These are phyloP conservation scores for Monopis laevigella DNA, from an alignment of 2,888 invertebrate genomes.

Conservation along the genomic window DNA sequence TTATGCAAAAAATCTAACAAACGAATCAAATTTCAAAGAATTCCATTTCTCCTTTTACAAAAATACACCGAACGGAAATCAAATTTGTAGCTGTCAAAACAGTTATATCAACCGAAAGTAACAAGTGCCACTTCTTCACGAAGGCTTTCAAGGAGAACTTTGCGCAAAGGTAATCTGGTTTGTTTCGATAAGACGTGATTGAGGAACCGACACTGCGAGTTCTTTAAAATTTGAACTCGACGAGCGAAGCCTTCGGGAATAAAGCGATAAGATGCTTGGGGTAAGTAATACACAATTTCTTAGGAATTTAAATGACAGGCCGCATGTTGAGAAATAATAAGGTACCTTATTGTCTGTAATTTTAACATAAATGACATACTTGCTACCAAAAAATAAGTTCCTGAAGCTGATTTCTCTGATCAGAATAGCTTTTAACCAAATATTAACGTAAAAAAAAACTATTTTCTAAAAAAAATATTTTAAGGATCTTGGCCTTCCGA, in stretches of 20 bases:
- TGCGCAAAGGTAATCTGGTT: constrained; percentile 45
- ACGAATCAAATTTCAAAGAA: too few species aligned
- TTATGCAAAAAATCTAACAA: constrained; percentile 12
- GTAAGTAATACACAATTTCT: constrained; percentile 1
- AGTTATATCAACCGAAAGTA: constrained; percentile 50
- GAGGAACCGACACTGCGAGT: constrained; percentile 11
- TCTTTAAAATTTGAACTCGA: constrained; percentile 18
- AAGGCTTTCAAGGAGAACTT: constrained; percentile 37
- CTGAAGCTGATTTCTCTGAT: too few species aligned
- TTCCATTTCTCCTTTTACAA: too few species aligned
- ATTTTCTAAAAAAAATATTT: too few species aligned
- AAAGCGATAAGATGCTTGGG: constrained; percentile 14
- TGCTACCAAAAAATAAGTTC: too few species aligned
- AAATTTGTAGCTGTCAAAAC: constrained; percentile 57
- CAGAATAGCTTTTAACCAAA: too few species aligned
- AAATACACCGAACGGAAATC: constrained; percentile 36
- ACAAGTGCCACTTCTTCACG: constrained; percentile 40
- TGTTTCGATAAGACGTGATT: constrained; percentile 25
- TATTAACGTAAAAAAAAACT: too few species aligned
- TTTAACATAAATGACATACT: too few species aligned
- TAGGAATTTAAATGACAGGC: background rate
- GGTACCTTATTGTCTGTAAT: too few species aligned
- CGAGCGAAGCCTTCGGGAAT: constrained; percentile 14
- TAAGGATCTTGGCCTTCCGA: too few species aligned
- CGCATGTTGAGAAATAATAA: too few species aligned